Percentiles rank a stretch among this genome's conserved stretches.
Conservation (phyloP, 2,113 vertebrate species). For the human region GRCh38 chr16:50881501-50882000, state of each 20-base stretch:
- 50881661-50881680: background rate
- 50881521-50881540: background rate
- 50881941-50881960: background rate
- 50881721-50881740: background rate
- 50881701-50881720: background rate
- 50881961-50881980: background rate
- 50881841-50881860: background rate
- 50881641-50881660: background rate
- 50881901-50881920: background rate
- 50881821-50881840: background rate
- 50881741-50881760: background rate
- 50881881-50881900: background rate
- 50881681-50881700: background rate
- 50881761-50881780: background rate
- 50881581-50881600: too few species aligned
- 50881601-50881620: background rate
- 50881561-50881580: background rate
- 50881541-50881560: background rate
- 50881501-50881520: background rate
- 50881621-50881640: background rate
- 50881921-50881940: background rate
- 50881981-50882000: too few species aligned
- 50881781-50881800: background rate
- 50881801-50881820: background rate
- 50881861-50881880: too few species aligned